Percentiles rank a stretch among this genome's conserved stretches.
These are phyloP conservation scores for Engraulis encrasicolus DNA, from an alignment of 2,113 vertebrate genomes.

Conservation along the genomic window DNA sequence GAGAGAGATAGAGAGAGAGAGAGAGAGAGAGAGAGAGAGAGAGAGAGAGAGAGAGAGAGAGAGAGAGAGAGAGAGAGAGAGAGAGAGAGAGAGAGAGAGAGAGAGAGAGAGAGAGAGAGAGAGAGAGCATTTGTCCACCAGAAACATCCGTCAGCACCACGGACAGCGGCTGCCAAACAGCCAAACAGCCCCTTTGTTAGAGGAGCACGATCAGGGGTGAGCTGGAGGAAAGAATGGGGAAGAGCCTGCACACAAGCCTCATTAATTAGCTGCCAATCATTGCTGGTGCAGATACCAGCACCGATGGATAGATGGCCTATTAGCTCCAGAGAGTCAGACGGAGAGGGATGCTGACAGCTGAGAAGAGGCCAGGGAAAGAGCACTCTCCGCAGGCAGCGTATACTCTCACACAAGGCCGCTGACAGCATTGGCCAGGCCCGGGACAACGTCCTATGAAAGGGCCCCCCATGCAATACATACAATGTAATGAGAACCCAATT, in stretches of 20 bases:
- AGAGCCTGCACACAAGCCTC: conserved; percentile 16
- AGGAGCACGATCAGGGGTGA: conserved; percentile 6
- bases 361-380: conserved; percentile 14
- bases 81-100: neutral
- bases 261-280: conserved; percentile 51
- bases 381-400: neutral
- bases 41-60: no score
- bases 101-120: neutral
- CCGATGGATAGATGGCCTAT: conserved; percentile 37
- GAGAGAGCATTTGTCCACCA: neutral
- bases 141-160: conserved; percentile 2
- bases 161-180: conserved; percentile 10
- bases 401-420: no score
- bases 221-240: conserved; percentile 14
- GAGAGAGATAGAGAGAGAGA: neutral
- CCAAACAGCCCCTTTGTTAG: conserved; percentile 8
- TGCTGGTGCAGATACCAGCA: conserved; percentile 19
- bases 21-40: no score
- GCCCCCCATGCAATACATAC: no score
- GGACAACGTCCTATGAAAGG: no score
- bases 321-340: conserved; percentile 31
- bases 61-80: no score
- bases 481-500: no score
- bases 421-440: no score
- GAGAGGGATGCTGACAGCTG: conserved; percentile 32